Conservation (phyloP, 2,888 invertebrate species). For the Aplocera efformata region DNA sequence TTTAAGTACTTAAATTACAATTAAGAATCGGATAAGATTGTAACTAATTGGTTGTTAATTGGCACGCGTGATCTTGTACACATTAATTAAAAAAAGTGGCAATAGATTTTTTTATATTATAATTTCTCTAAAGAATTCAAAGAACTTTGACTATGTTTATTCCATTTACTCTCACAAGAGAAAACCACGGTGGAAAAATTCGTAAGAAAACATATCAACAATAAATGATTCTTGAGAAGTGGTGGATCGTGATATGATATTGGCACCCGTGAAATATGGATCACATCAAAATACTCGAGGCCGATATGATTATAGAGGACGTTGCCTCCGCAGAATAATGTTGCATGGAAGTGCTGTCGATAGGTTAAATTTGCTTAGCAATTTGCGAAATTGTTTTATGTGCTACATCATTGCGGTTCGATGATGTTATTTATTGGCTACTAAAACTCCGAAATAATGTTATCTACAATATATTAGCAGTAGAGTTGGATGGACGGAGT, state of each 20-base stretch:
- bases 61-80: too few relatives aligned
- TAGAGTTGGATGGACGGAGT: too few relatives aligned
- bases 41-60: too few relatives aligned
- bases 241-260: conserved; percentile 44
- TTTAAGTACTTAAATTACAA: too few relatives aligned
- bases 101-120: too few relatives aligned
- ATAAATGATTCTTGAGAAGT: conserved; percentile 15
- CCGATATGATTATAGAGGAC: conserved; percentile 23
- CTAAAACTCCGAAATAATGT: neutral
- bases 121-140: too few relatives aligned
- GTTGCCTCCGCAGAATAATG: conserved; percentile 24
- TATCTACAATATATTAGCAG: too few relatives aligned
- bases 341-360: conserved; percentile 21
- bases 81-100: too few relatives aligned
- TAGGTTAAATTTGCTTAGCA: conserved; percentile 20
- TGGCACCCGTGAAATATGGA: conserved; percentile 46
- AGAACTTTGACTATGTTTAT: too few relatives aligned
- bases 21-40: too few relatives aligned
- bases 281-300: conserved; percentile 26
- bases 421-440: conserved; percentile 8
- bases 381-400: conserved; percentile 20
- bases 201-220: neutral
- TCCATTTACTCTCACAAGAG: too few relatives aligned
- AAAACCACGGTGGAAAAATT: neutral
- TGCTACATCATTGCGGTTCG: conserved; percentile 7